Percentiles rank a stretch among this genome's conserved stretches.
Conservation (phyloP, 2,797 vertebrate genomes). For the Acrossocheilus fasciatus region DNA sequence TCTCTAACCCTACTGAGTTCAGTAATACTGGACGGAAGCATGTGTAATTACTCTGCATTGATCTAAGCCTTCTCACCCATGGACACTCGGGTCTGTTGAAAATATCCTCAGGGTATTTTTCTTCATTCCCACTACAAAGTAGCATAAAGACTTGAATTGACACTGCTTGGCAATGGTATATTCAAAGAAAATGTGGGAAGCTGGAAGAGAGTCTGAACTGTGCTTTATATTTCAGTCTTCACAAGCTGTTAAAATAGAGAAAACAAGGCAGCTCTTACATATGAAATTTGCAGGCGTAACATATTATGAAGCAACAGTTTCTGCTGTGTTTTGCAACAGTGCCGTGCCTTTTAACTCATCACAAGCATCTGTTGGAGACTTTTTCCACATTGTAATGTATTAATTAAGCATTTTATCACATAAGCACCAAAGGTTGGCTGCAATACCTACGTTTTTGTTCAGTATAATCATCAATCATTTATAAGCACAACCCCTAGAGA, state of each 20-base stretch:
- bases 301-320: not conserved
- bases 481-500: not conserved
- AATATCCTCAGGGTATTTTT: slow-evolving; percentile 51
- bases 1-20: not conserved
- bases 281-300: not conserved
- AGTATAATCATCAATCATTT: slow-evolving; percentile 23
- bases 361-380: slow-evolving; percentile 4
- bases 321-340: not conserved
- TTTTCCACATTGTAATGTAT: not conserved
- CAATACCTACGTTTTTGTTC: not conserved
- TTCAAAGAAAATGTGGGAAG: slow-evolving; percentile 24
- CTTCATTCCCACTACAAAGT: slow-evolving; percentile 29
- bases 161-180: slow-evolving; percentile 18
- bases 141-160: slow-evolving; percentile 18
- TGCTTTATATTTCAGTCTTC: slow-evolving; percentile 20
- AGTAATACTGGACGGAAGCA: slow-evolving; percentile 28
- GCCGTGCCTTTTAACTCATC: slow-evolving; percentile 12
- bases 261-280: slow-evolving; percentile 1
- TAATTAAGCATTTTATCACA: slow-evolving; percentile 21
- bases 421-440: slow-evolving; percentile 11
- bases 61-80: slow-evolving; percentile 20
- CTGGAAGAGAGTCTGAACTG: slow-evolving; percentile 6
- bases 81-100: slow-evolving; percentile 3
- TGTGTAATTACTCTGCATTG: slow-evolving; percentile 24
- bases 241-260: slow-evolving; percentile 4